These are phyloP conservation scores for Chymomyza caudatula DNA, from an alignment of 2,888 invertebrate species.

Conservation along the genomic window DNA sequence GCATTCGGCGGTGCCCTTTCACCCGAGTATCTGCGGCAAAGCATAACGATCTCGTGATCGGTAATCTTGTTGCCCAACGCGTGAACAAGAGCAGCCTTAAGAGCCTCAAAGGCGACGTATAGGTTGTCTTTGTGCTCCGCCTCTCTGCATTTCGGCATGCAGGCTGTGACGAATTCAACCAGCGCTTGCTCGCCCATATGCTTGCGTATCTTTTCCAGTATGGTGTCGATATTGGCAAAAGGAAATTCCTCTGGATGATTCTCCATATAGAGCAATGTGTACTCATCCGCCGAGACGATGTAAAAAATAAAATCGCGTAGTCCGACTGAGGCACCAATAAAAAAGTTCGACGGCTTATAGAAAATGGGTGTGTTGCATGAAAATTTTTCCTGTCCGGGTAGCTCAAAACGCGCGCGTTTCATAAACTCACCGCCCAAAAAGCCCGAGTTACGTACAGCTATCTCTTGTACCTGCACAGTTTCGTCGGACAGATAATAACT, in stretches of 20 bases:
- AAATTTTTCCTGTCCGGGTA: conserved; percentile 86
- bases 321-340: conserved; percentile 88
- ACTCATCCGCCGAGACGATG: conserved; percentile 90
- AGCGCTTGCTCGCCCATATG: conserved; percentile 80
- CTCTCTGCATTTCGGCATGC: conserved; percentile 78
- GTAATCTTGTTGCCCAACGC: conserved; percentile 85
- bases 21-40: conserved; percentile 85
- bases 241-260: conserved; percentile 86
- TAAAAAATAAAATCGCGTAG: conserved; percentile 89
- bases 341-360: conserved; percentile 90
- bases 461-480: conserved; percentile 89
- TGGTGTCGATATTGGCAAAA: conserved; percentile 84
- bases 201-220: conserved; percentile 83
- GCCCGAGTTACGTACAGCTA: conserved; percentile 85
- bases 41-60: conserved; percentile 89
- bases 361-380: conserved; percentile 85
- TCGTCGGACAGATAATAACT: conserved; percentile 90
- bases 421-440: conserved; percentile 83
- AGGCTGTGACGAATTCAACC: conserved; percentile 86
- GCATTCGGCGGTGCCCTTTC: conserved; percentile 78
- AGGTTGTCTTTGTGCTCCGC: conserved; percentile 40
- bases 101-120: conserved; percentile 69
- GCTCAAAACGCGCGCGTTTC: conserved; percentile 83
- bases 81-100: conserved; percentile 82
- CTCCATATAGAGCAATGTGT: conserved; percentile 92